A percentile compares a stretch with the other conserved stretches of the same genome.
These are phyloP conservation scores for Orthosia cruda DNA, from an alignment of 2,888 invertebrate species.

Conservation along the genomic window DNA sequence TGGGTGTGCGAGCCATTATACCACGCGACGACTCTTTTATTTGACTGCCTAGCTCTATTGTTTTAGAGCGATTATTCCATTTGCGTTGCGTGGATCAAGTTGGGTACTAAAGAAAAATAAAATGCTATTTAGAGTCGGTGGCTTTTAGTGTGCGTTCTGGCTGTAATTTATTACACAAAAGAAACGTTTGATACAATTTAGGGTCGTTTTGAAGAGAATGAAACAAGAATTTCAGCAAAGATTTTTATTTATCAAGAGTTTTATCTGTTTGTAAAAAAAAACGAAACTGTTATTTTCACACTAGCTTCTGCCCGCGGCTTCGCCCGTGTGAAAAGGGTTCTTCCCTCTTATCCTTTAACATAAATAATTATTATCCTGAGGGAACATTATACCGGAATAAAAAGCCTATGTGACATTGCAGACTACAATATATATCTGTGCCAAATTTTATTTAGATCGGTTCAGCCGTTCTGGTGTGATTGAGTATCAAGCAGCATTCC, in stretches of 20 bases:
- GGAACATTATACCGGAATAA: too few species aligned
- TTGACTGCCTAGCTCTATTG: slow-evolving; percentile 34
- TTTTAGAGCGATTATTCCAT: slow-evolving; percentile 40
- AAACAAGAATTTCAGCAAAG: neutral
- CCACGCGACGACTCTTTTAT: slow-evolving; percentile 38
- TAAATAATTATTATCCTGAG: too few species aligned
- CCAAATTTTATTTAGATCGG: too few species aligned
- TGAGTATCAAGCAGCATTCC: too few species aligned
- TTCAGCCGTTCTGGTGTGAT: too few species aligned
- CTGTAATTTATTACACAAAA: slow-evolving; percentile 20
- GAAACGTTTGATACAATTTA: slow-evolving; percentile 3
- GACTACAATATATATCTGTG: too few species aligned
- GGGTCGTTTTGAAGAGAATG: neutral
- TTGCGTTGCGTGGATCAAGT: slow-evolving; percentile 23
- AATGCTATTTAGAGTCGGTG: slow-evolving; percentile 25
- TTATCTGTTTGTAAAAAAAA: neutral
- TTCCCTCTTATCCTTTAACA: too few species aligned
- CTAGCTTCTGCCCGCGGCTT: too few species aligned
- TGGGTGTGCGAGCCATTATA: slow-evolving; percentile 24
- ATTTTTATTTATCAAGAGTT: too few species aligned
- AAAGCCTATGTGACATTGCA: too few species aligned
- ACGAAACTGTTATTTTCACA: neutral
- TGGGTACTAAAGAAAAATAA: slow-evolving; percentile 35
- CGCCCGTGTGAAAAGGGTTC: too few species aligned
- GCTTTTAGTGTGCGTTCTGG: slow-evolving; percentile 24